Percentiles rank a stretch among this genome's conserved stretches.
Evolutionary conservation across 2,113 vertebrate genomes (phyloP).

Genomic region (Kobus ellipsiprymnus): DNA sequence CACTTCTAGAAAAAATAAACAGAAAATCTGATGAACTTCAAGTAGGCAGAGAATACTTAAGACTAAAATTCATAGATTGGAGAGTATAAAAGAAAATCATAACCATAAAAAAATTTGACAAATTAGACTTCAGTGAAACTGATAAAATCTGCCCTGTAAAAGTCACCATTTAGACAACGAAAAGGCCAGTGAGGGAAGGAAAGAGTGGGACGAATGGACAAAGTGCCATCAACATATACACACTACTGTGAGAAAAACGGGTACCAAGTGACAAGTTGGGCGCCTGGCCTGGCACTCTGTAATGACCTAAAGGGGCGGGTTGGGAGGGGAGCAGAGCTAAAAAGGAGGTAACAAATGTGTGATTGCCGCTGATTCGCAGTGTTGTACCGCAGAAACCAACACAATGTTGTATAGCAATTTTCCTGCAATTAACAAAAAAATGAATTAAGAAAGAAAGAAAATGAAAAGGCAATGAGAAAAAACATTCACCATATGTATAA

Average conservation of each 20-base stretch:
- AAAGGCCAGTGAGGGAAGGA: neutral
- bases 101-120: neutral
- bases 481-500: neutral
- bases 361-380: neutral
- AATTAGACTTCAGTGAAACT: neutral
- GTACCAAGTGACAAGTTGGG: neutral
- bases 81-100: neutral
- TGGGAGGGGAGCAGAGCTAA: neutral
- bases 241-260: rapidly evolving
- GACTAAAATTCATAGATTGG: neutral
- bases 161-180: neutral
- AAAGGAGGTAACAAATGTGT: neutral
- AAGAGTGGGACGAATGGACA: neutral
- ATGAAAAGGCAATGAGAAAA: neutral
- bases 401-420: neutral
- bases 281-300: neutral
- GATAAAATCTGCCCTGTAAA: neutral
- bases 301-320: neutral
- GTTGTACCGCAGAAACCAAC: neutral
- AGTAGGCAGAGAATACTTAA: neutral
- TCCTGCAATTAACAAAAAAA: neutral
- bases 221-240: neutral
- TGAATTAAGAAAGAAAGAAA: neutral
- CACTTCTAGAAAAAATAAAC: neutral
- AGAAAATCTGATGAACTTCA: neutral